phyloP scores from a whole-genome alignment of 2,797 vertebrate genomes.

The Muraenolepis orangiensis region DNA sequence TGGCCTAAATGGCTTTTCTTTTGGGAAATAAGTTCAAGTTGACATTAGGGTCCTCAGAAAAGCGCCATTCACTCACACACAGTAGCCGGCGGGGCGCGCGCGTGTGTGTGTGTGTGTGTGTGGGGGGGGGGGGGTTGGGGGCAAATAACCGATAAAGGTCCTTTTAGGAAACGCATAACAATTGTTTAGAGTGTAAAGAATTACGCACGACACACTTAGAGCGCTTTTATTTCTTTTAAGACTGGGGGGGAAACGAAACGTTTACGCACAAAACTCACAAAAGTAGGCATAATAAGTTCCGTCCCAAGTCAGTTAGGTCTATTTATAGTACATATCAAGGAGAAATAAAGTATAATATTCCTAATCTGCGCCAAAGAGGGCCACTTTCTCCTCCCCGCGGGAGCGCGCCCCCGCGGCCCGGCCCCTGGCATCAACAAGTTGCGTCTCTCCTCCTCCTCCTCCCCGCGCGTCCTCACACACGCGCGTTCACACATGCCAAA shows the following conservation, averaged over 20 bases:
- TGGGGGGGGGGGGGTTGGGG: too few species aligned
- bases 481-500: constrained; percentile 72
- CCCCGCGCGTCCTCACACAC: constrained; percentile 49
- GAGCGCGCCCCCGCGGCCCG: neutral
- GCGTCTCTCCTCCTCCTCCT: constrained; percentile 30
- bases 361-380: too few species aligned
- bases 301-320: neutral
- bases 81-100: neutral
- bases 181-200: neutral
- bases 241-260: neutral
- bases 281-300: too few species aligned
- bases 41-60: neutral
- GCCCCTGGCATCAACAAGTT: constrained; percentile 57
- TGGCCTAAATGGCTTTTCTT: neutral
- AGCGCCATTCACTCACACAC: neutral
- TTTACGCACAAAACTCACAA: neutral
- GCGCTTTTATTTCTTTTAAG: neutral
- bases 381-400: constrained; percentile 10
- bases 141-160: neutral
- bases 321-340: neutral
- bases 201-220: neutral
- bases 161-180: neutral
- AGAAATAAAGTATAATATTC: too few species aligned
- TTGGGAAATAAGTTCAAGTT: neutral
- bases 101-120: too few species aligned